Percentiles rank a stretch among this genome's conserved stretches.
Conservation (phyloP, 2,888 invertebrate species). For the Dolichopus griseipennis region DNA sequence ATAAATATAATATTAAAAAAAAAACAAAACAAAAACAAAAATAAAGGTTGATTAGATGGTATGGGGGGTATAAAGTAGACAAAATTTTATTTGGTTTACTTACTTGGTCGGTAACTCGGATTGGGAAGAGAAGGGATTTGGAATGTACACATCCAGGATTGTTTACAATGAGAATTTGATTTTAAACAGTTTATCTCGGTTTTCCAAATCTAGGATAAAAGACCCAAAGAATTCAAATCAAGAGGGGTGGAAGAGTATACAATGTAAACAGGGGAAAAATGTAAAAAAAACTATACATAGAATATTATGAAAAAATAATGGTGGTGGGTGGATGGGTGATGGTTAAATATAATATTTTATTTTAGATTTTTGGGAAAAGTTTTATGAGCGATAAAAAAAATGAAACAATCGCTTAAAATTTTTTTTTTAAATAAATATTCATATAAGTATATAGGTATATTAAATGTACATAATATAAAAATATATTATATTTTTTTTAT, state of each 20-base stretch:
- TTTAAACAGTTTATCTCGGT: too few species aligned
- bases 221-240: too few species aligned
- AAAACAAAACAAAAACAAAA: background rate
- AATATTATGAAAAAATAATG: too few species aligned
- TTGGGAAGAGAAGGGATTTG: background rate
- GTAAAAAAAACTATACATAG: too few species aligned
- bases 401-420: background rate
- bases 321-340: background rate
- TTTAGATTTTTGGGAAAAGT: constrained; percentile 1
- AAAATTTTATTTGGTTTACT: too few species aligned
- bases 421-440: background rate
- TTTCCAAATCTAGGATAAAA: too few species aligned
- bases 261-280: too few species aligned
- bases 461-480: background rate
- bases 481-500: background rate
- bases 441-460: too few species aligned
- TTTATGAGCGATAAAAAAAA: background rate
- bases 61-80: background rate
- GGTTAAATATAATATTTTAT: background rate
- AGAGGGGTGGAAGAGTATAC: too few species aligned
- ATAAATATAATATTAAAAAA: background rate
- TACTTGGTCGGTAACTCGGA: too few species aligned
- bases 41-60: background rate
- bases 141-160: background rate
- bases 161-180: background rate